Conservation (phyloP, 2,113 vertebrate species). For the Columbina picui region DNA sequence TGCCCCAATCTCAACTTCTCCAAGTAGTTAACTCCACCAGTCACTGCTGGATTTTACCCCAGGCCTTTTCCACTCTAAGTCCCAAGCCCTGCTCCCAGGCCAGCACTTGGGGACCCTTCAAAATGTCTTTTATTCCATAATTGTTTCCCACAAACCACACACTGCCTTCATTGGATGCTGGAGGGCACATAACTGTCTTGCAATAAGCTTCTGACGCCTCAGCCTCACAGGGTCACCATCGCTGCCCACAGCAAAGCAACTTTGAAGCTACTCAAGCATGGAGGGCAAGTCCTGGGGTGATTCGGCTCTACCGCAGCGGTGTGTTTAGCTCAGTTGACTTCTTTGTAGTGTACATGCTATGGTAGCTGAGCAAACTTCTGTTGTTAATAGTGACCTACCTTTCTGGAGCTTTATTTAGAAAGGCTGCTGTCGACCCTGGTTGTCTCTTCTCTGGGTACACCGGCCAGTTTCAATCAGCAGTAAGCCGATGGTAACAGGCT, state of each 20-base stretch:
- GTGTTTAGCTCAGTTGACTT: not conserved
- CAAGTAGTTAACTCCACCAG: not conserved
- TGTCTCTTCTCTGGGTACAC: not conserved
- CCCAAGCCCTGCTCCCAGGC: not conserved
- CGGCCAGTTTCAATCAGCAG: not conserved
- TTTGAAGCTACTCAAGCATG: accelerated
- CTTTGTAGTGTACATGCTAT: accelerated
- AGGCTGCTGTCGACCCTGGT: not conserved
- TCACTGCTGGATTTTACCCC: not conserved
- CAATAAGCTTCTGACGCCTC: not conserved
- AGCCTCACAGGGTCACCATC: not conserved
- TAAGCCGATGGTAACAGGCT: accelerated
- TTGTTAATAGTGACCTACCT: accelerated
- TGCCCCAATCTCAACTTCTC: not conserved
- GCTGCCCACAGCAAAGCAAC: not conserved
- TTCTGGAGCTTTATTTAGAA: not conserved
- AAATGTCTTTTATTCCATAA: not conserved
- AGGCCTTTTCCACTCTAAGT: not conserved
- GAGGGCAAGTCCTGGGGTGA: not conserved
- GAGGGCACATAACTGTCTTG: not conserved
- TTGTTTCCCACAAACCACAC: not conserved
- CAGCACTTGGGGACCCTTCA: not conserved
- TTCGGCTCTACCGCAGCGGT: not conserved
- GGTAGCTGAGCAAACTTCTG: not conserved
- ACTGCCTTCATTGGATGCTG: not conserved